Conservation (phyloP, 2,888 invertebrate genomes). For the Parnassius orleans region DNA sequence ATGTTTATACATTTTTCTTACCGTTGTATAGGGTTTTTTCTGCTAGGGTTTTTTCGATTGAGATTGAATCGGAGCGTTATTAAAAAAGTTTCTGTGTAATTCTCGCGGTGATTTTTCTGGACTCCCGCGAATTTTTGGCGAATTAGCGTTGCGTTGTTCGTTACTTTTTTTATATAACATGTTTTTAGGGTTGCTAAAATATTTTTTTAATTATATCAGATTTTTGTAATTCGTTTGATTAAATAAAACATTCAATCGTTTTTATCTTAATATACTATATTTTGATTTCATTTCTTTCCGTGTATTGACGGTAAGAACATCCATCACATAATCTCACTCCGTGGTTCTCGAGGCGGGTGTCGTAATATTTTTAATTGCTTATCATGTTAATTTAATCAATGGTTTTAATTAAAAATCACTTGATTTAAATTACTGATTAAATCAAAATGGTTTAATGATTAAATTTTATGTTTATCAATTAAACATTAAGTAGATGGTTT, state of each 20-base stretch:
- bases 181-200: too few relatives aligned
- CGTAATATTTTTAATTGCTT: background rate
- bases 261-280: too few relatives aligned
- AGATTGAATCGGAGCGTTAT: conserved; percentile 74
- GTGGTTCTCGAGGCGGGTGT: too few relatives aligned
- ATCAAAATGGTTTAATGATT: too few relatives aligned
- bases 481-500: too few relatives aligned
- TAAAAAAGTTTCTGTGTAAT: conserved; percentile 75
- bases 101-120: conserved; percentile 63
- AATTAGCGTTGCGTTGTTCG: conserved; percentile 43
- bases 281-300: too few relatives aligned
- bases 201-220: too few relatives aligned
- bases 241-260: too few relatives aligned
- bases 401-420: background rate
- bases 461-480: too few relatives aligned
- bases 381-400: background rate
- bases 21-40: conserved; percentile 66
- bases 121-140: conserved; percentile 51
- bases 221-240: too few relatives aligned
- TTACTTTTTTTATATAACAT: background rate
- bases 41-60: conserved; percentile 74
- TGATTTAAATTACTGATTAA: background rate
- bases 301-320: too few relatives aligned
- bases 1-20: conserved; percentile 79
- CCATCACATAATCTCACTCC: too few relatives aligned